These are phyloP conservation scores for Pseudoips prasinana DNA, from an alignment of 2,888 invertebrate species.

Conservation along the genomic window DNA sequence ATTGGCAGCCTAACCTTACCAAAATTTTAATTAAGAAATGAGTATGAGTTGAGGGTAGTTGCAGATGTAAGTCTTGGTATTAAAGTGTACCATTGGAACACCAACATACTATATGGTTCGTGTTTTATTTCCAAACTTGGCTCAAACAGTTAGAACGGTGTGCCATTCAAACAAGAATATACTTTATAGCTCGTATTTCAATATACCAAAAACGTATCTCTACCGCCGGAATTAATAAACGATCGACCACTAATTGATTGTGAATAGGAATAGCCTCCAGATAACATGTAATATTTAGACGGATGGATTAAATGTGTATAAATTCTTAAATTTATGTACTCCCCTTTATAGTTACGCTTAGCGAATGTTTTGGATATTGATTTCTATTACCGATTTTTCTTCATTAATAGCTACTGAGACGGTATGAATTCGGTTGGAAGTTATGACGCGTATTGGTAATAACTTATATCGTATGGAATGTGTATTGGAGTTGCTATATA, in stretches of 20 bases:
- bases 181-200: slow-evolving; percentile 52
- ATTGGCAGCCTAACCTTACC: too few relatives aligned
- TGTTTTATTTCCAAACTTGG: too few relatives aligned
- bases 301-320: slow-evolving; percentile 50
- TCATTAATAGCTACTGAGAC: slow-evolving; percentile 48
- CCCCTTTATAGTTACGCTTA: slow-evolving; percentile 42
- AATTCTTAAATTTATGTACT: slow-evolving; percentile 52
- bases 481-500: slow-evolving; percentile 27
- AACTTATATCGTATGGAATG: slow-evolving; percentile 33
- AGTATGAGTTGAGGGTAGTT: too few relatives aligned
- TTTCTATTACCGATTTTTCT: slow-evolving; percentile 52
- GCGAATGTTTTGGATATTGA: slow-evolving; percentile 51
- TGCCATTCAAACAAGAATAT: slow-evolving; percentile 45
- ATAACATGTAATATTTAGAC: slow-evolving; percentile 51
- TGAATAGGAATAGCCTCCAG: slow-evolving; percentile 63
- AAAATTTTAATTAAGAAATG: too few relatives aligned
- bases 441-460: slow-evolving; percentile 39
- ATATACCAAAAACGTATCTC: slow-evolving; percentile 47
- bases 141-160: too few relatives aligned
- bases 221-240: slow-evolving; percentile 47
- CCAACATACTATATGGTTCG: too few relatives aligned
- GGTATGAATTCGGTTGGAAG: slow-evolving; percentile 29
- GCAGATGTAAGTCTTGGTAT: too few relatives aligned
- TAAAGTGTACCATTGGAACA: too few relatives aligned
- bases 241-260: slow-evolving; percentile 54